Evolutionary conservation across 2,797 vertebrate species (phyloP).

Genomic region (Carcharodon carcharias): DNA sequence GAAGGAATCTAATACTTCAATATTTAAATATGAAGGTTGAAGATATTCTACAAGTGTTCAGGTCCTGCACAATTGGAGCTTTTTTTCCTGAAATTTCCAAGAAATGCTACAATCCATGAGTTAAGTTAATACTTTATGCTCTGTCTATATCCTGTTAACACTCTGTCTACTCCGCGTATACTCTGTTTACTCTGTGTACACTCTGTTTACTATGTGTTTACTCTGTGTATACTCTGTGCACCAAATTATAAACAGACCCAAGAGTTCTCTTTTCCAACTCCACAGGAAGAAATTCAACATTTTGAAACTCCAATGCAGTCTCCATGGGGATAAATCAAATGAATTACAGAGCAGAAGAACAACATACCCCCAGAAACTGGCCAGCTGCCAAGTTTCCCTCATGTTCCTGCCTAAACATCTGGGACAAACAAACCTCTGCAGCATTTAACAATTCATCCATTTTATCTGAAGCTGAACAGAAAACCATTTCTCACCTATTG

Average conservation of each 20-base stretch:
- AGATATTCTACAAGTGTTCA: not conserved
- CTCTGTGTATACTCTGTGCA: not conserved
- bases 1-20: not conserved
- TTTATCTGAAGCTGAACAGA: not conserved
- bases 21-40: not conserved
- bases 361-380: not conserved
- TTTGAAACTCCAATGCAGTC: not conserved
- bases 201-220: not conserved
- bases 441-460: not conserved
- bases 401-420: conserved; percentile 13
- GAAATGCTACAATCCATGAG: not conserved
- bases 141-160: no score
- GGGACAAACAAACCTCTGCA: not conserved
- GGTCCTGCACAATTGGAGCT: not conserved
- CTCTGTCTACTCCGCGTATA: no score
- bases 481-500: not conserved
- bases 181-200: not conserved
- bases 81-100: not conserved
- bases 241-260: not conserved
- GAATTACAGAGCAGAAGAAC: not conserved
- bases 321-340: not conserved
- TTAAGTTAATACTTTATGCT: not conserved
- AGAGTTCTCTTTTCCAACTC: not conserved
- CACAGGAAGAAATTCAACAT: not conserved
- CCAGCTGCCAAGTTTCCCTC: not conserved